Evolutionary conservation across 2,888 invertebrate species (phyloP).

Genomic region (Mamestra brassicae): DNA sequence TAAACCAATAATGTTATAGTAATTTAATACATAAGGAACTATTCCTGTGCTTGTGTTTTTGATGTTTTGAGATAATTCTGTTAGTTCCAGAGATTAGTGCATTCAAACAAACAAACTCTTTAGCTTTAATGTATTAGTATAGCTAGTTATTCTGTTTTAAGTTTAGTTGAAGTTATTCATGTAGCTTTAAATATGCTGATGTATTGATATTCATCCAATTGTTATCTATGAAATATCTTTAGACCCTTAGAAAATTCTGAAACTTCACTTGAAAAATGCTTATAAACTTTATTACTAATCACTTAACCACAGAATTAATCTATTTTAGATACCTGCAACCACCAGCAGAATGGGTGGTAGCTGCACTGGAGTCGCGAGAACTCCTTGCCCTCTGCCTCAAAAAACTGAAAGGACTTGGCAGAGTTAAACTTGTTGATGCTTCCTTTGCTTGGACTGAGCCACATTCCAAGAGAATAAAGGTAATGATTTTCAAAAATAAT

Average conservation of each 20-base stretch:
- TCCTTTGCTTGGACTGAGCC: constrained; percentile 99
- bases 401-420: constrained; percentile 96
- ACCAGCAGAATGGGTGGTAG: constrained; percentile 96
- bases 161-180: neutral
- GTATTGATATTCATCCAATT: too few species aligned
- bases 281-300: neutral
- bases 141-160: neutral
- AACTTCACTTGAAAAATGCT: neutral
- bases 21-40: neutral
- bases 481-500: constrained; percentile 73
- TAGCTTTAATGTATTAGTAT: too few species aligned
- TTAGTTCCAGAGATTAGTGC: too few species aligned
- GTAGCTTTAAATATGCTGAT: too few species aligned
- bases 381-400: constrained; percentile 97
- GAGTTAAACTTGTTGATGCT: constrained; percentile 98
- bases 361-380: constrained; percentile 97
- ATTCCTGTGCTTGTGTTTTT: neutral
- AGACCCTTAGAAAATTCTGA: too few species aligned
- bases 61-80: neutral
- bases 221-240: too few species aligned
- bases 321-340: constrained; percentile 95
- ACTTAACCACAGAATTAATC: neutral
- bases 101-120: too few species aligned
- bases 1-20: constrained; percentile 70
- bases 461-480: constrained; percentile 99